Evolutionary conservation across 2,888 invertebrate species (phyloP).

Genomic region (Thumatha senex): DNA sequence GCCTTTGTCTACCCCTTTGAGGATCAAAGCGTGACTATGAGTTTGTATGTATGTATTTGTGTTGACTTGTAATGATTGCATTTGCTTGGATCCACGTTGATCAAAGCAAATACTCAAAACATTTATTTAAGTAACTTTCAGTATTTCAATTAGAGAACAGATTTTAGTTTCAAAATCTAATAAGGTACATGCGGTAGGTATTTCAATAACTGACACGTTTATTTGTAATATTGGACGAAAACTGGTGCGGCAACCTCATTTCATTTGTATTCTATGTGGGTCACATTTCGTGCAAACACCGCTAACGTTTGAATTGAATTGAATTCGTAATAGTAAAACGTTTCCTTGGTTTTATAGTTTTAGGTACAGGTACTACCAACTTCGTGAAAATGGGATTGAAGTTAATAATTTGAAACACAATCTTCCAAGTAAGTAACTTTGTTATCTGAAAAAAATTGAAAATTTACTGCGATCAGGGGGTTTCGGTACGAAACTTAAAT

Average conservation of each 20-base stretch:
- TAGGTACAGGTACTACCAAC: neutral
- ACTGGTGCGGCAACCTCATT: slow-evolving; percentile 32
- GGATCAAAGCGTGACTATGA: no score
- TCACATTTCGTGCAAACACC: slow-evolving; percentile 41
- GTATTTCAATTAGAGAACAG: no score
- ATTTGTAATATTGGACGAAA: slow-evolving; percentile 35
- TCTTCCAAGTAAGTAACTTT: neutral
- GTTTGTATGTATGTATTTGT: no score
- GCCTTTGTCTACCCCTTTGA: no score
- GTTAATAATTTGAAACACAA: slow-evolving; percentile 3
- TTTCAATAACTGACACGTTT: slow-evolving; percentile 16
- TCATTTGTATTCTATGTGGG: slow-evolving; percentile 45
- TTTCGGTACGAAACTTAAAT: no score
- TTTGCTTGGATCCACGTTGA: no score
- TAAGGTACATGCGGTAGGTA: slow-evolving; percentile 2
- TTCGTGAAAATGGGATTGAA: slow-evolving; percentile 5
- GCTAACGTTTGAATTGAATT: slow-evolving; percentile 40
- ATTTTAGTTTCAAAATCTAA: no score
- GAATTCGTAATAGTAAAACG: slow-evolving; percentile 36
- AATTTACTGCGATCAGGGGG: no score
- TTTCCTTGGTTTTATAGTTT: slow-evolving; percentile 22
- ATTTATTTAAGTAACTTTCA: no score
- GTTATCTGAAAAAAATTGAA: no score
- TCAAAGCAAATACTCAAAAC: no score
- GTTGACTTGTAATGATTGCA: no score